These are phyloP conservation scores for Ectropis grisescens DNA, from an alignment of 1,140 invertebrate genomes.

Conservation along the genomic window DNA sequence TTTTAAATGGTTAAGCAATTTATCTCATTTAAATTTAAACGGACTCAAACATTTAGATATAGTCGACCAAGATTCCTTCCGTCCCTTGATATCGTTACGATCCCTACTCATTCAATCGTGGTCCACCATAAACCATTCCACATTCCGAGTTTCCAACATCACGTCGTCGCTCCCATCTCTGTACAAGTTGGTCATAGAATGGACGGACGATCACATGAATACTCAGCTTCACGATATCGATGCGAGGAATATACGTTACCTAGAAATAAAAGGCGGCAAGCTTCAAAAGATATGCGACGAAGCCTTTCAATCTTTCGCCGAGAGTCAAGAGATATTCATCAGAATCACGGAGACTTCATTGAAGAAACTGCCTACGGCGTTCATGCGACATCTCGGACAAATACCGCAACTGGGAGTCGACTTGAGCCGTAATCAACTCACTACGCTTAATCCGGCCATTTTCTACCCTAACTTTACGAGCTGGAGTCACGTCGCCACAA, in stretches of 20 bases:
- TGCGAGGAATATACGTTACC: slow-evolving; percentile 80
- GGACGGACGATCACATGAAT: slow-evolving; percentile 78
- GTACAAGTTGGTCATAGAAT: slow-evolving; percentile 77
- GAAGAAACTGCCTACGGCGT: slow-evolving; percentile 80
- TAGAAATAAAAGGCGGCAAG: slow-evolving; percentile 83
- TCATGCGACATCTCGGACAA: slow-evolving; percentile 82
- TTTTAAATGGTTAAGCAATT: slow-evolving; percentile 70
- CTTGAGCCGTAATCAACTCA: slow-evolving; percentile 84
- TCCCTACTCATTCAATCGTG: slow-evolving; percentile 51
- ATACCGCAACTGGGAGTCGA: slow-evolving; percentile 86
- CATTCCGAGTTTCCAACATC: slow-evolving; percentile 64
- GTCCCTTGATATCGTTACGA: slow-evolving; percentile 71
- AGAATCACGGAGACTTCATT: slow-evolving; percentile 83
- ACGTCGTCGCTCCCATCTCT: slow-evolving; percentile 66
- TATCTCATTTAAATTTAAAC: slow-evolving; percentile 71
- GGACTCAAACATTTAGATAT: slow-evolving; percentile 72
- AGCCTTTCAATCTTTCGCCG: slow-evolving; percentile 77
- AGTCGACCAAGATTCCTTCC: slow-evolving; percentile 77
- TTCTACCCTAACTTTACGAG: slow-evolving; percentile 87
- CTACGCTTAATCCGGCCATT: slow-evolving; percentile 82
- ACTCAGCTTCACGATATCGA: slow-evolving; percentile 77
- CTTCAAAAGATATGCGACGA: slow-evolving; percentile 78
- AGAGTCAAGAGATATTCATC: slow-evolving; percentile 78
- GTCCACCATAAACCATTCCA: slow-evolving; percentile 74
- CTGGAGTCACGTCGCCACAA: slow-evolving; percentile 87